Percentiles rank a stretch among this genome's conserved stretches.
Evolutionary conservation across 2,888 invertebrate genomes (phyloP).

Genomic region (Andrena bucephala): DNA sequence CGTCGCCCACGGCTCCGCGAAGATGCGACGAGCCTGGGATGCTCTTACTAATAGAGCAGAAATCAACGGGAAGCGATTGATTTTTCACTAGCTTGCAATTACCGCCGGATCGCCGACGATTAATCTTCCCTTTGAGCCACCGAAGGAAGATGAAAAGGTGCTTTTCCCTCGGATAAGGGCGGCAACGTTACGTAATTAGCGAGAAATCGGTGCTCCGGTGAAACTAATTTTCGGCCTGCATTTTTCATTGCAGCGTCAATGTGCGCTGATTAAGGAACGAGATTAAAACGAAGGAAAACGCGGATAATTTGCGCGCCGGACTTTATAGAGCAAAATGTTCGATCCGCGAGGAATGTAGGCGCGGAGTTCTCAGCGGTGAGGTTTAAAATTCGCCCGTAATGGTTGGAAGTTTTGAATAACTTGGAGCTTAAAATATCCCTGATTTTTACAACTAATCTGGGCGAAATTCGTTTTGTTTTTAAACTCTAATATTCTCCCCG

Average conservation of each 20-base stretch:
- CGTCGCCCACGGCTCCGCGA: not conserved
- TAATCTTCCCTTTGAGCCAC: conserved; percentile 11
- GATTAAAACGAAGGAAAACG: not conserved
- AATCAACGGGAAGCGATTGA: conserved; percentile 22
- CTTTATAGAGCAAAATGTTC: not conserved
- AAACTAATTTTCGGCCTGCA: not conserved
- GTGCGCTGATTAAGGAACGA: not conserved
- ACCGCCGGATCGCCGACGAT: conserved; percentile 4
- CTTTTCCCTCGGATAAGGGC: not conserved
- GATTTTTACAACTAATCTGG: too few relatives aligned
- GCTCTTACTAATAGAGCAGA: conserved; percentile 31
- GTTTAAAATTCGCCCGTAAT: not conserved
- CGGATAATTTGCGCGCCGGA: not conserved
- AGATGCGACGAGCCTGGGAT: not conserved
- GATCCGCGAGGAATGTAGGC: not conserved
- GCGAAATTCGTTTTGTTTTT: too few relatives aligned
- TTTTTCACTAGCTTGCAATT: conserved; percentile 25
- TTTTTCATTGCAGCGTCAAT: not conserved
- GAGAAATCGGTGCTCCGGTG: not conserved
- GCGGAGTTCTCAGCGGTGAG: not conserved
- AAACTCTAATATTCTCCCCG: too few relatives aligned
- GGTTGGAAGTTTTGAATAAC: not conserved
- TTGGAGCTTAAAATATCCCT: too few relatives aligned
- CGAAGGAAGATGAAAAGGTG: not conserved
- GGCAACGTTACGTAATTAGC: not conserved